phyloP scores from a whole-genome alignment of 2,888 invertebrate genomes.

The Acleris cristana region DNA sequence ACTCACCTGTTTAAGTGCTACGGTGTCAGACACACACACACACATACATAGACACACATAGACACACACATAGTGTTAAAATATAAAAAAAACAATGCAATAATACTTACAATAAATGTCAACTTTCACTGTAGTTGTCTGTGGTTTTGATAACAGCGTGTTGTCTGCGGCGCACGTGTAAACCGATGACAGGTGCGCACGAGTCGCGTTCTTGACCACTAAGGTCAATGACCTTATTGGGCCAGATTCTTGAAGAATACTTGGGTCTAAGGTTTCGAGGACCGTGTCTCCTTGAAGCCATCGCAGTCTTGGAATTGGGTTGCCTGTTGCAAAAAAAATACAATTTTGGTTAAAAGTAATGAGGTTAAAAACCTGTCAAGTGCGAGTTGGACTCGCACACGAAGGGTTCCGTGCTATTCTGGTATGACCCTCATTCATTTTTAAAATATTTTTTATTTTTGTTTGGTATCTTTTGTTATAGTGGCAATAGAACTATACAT shows the following conservation, averaged over 20 bases:
- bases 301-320: conserved; percentile 72
- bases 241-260: conserved; percentile 58
- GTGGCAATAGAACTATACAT: too few relatives aligned
- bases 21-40: too few relatives aligned
- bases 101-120: conserved; percentile 84
- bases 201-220: conserved; percentile 70
- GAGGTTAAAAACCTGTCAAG: too few relatives aligned
- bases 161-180: conserved; percentile 89
- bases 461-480: too few relatives aligned
- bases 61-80: too few relatives aligned
- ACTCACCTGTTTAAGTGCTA: too few relatives aligned
- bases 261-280: conserved; percentile 61
- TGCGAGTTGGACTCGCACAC: too few relatives aligned
- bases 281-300: conserved; percentile 75
- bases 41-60: too few relatives aligned
- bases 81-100: neutral
- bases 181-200: conserved; percentile 85
- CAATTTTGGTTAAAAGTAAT: too few relatives aligned
- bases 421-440: too few relatives aligned
- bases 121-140: conserved; percentile 85
- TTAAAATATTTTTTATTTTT: too few relatives aligned
- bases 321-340: conserved; percentile 55
- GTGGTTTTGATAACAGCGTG: conserved; percentile 86
- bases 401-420: too few relatives aligned
- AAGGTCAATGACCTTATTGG: conserved; percentile 61